phyloP scores from a whole-genome alignment of 1,140 invertebrate genomes.

The Drosophila arawakana region DNA sequence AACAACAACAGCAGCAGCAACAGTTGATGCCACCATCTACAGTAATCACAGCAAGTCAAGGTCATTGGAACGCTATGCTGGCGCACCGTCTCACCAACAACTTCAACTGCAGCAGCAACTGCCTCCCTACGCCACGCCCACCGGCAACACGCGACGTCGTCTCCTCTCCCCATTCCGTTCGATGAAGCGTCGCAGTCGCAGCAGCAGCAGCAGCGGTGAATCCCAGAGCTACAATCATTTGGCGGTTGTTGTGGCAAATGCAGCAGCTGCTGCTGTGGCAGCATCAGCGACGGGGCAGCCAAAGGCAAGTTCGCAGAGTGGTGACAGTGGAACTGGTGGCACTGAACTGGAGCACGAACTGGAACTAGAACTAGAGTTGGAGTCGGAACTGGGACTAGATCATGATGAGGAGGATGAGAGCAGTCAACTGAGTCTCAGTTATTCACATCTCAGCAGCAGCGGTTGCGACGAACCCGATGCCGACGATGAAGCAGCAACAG shows the following conservation, averaged over 20 bases:
- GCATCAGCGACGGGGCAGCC: slow-evolving; percentile 22
- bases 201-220: slow-evolving; percentile 81
- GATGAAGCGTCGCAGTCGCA: slow-evolving; percentile 78
- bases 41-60: slow-evolving; percentile 75
- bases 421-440: slow-evolving; percentile 75
- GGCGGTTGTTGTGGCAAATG: slow-evolving; percentile 59
- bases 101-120: slow-evolving; percentile 34
- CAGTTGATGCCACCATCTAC: slow-evolving; percentile 41
- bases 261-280: slow-evolving; percentile 21
- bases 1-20: not conserved
- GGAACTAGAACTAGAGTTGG: slow-evolving; percentile 67
- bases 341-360: slow-evolving; percentile 79
- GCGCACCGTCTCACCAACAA: slow-evolving; percentile 71
- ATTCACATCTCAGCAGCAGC: slow-evolving; percentile 78
- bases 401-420: slow-evolving; percentile 63
- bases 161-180: slow-evolving; percentile 78
- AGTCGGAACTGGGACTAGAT: slow-evolving; percentile 31
- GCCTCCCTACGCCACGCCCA: slow-evolving; percentile 74
- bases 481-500: slow-evolving; percentile 33
- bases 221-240: slow-evolving; percentile 66
- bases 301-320: slow-evolving; percentile 76
- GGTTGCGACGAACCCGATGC: slow-evolving; percentile 69
- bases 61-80: slow-evolving; percentile 79
- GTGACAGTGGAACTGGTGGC: slow-evolving; percentile 79
- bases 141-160: slow-evolving; percentile 66